Evolutionary conservation across 2,113 vertebrate genomes (phyloP).

Genomic region (Hydrolagus affinis): DNA sequence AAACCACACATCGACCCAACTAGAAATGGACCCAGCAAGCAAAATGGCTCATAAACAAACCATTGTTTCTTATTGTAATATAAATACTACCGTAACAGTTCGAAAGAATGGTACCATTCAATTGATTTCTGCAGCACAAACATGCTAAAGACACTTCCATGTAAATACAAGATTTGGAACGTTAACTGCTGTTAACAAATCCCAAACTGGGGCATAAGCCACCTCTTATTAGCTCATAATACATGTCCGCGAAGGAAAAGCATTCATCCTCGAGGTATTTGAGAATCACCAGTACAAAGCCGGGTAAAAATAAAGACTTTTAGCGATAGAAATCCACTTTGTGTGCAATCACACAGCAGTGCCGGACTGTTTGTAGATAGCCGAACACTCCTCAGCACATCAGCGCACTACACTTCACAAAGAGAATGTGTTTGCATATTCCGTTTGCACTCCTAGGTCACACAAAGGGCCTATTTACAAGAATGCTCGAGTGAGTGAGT

Average conservation of each 20-base stretch:
- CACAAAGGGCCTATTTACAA: background rate
- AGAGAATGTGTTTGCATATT: conserved; percentile 2
- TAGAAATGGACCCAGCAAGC: too few relatives aligned
- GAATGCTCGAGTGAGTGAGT: background rate
- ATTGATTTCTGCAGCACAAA: background rate
- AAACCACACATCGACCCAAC: too few relatives aligned
- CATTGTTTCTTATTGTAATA: too few relatives aligned
- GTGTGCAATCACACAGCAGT: background rate
- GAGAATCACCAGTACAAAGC: background rate
- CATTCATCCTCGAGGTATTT: background rate
- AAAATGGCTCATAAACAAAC: too few relatives aligned
- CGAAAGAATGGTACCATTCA: background rate
- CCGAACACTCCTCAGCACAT: background rate
- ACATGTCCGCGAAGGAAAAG: background rate
- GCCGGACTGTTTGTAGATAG: background rate
- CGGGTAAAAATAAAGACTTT: background rate
- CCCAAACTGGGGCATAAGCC: background rate
- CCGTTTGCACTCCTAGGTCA: background rate
- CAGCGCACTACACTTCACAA: background rate
- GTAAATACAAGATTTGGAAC: background rate
- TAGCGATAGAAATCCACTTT: background rate
- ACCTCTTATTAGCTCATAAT: background rate
- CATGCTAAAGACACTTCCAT: background rate
- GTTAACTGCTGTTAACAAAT: background rate
- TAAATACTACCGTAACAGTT: too few relatives aligned